Base-by-base conservation (phyloP, 2,113 vertebrate species). In the Dasyornis broadbenti region DNA sequence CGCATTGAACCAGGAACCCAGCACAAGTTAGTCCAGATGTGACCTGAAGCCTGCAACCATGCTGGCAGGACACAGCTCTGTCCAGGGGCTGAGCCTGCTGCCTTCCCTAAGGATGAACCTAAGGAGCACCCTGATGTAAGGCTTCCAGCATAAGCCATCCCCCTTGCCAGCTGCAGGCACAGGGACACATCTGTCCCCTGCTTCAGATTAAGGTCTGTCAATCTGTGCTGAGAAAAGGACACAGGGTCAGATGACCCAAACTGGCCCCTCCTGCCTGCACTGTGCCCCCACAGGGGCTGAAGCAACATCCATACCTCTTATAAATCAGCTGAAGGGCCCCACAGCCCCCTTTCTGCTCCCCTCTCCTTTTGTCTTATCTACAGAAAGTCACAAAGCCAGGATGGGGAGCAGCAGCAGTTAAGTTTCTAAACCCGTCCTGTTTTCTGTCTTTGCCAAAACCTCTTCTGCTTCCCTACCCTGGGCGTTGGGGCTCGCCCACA, bases 371-470 rank as follows among this genome's bases (percentile, higher is more conserved):
- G 11, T 14, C 5, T 68, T 64, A 44, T 15, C 15, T 63, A 39
- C 37, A 65, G 70, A 80, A 90, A 94, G 40, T 59, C 19, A 1
- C 82, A 94, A 54, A 76, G 33, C 27, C 0, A 0, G 63, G 82
- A 89, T 0, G 24, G 53, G 65, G 63, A 83, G 40, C 53, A 59
- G 53, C 42, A 56, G 73, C 81, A 45, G 89, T 82, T 84, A 20
- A 47, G 44, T 90, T 93, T 89, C 82, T 89, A 66, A 86, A 61
- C 42, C 76, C 30, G 0, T 84, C 30, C 64, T 57, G 59, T 80
- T 93, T 95, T 80, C 75, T 82, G 50, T 87, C 59, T 85, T 83
- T 91, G 94, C 87, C 87, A 95, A 95, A 95, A 61, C 72, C 71
- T 90, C 84, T 95, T 95, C 91, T 95, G 82, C 54, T 95, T 95